These are phyloP conservation scores for Drosophila diplacantha DNA, from an alignment of 2,888 invertebrate species.

Conservation along the genomic window DNA sequence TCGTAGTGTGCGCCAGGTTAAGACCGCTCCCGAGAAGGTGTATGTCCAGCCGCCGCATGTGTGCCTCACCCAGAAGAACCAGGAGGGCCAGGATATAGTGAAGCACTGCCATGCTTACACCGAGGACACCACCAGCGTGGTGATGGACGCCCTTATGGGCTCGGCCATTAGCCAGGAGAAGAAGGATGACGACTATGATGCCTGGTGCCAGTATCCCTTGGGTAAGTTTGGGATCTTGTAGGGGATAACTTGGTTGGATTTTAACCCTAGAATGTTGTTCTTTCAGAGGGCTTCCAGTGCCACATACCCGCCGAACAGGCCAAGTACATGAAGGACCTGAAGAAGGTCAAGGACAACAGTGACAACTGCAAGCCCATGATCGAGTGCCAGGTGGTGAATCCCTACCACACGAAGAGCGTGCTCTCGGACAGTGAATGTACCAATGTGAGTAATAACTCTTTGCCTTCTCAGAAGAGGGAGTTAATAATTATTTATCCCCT, in stretches of 20 bases:
- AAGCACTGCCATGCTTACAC: constrained; percentile 82
- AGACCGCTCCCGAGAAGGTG: constrained; percentile 63
- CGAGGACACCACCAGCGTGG: constrained; percentile 79
- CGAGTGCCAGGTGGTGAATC: constrained; percentile 84
- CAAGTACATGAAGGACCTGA: constrained; percentile 76
- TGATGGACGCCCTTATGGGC: constrained; percentile 80
- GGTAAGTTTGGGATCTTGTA: constrained; percentile 73
- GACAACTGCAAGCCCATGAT: constrained; percentile 82
- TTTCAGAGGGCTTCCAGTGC: constrained; percentile 80
- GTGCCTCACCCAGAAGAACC: constrained; percentile 77
- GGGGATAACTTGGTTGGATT: background rate
- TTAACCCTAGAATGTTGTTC: background rate
- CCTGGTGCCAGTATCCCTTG: constrained; percentile 85
- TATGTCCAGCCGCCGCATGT: constrained; percentile 80
- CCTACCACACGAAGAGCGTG: constrained; percentile 84
- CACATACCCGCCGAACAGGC: constrained; percentile 81
- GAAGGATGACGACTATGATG: constrained; percentile 75
- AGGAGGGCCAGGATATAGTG: constrained; percentile 58
- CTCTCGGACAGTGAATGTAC: constrained; percentile 84
- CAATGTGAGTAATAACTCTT: constrained; percentile 59
- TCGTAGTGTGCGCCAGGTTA: constrained; percentile 54
- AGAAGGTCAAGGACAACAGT: constrained; percentile 63
- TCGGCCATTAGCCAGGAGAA: constrained; percentile 76
- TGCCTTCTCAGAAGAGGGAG: no score
- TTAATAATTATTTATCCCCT: no score